These are phyloP conservation scores for Sitta europaea DNA, from an alignment of 2,113 vertebrate species.

Conservation along the genomic window DNA sequence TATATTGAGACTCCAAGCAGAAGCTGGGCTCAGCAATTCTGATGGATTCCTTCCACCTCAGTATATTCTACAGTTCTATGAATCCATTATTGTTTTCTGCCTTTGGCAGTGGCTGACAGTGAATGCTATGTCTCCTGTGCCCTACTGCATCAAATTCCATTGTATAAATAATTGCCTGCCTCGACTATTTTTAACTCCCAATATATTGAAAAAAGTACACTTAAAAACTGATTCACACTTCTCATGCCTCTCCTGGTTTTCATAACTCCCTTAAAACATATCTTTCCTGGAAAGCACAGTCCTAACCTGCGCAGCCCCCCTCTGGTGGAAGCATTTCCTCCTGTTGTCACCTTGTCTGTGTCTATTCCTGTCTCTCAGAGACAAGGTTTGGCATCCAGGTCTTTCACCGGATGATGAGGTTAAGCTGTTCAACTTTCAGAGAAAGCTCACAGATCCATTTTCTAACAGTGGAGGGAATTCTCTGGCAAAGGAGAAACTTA, in stretches of 20 bases:
- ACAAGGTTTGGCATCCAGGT: background rate
- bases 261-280: background rate
- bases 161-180: background rate
- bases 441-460: background rate
- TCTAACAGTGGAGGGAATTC: background rate
- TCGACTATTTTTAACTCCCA: background rate
- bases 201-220: background rate
- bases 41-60: background rate
- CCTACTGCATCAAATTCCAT: background rate
- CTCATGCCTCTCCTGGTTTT: background rate
- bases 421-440: background rate
- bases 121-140: fast-evolving
- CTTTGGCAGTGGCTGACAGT: background rate
- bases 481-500: constrained; percentile 1
- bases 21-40: background rate
- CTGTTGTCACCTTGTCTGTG: background rate
- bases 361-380: background rate
- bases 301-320: background rate
- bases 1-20: background rate
- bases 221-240: background rate
- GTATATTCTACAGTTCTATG: background rate
- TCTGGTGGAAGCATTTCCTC: background rate
- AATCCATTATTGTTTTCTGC: background rate
- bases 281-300: background rate
- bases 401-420: background rate